Conservation (phyloP, 64 coral and sea anemone species). For the Stichodactyla mertensii region DNA sequence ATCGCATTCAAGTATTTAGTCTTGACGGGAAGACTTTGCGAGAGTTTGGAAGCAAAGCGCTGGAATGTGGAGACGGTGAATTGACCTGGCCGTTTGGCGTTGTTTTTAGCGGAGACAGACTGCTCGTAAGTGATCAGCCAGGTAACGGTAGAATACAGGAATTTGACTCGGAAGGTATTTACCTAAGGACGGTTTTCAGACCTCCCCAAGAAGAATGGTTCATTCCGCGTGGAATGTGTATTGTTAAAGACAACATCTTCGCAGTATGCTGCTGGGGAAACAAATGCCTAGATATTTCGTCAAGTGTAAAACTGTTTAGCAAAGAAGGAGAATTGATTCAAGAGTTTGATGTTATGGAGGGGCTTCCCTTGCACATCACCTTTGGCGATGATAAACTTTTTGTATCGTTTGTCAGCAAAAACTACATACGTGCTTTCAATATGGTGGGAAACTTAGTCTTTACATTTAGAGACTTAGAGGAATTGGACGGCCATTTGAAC, state of each 20-base stretch:
- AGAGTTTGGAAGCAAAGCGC: conserved; percentile 59
- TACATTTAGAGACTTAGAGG: conserved; percentile 51
- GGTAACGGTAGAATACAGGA: conserved; percentile 70
- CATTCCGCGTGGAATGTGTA: not conserved
- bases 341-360: not conserved
- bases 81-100: conserved; percentile 65
- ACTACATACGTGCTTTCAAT: not conserved
- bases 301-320: not conserved
- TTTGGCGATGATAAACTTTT: not conserved
- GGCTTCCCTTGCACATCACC: not conserved
- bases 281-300: too few relatives aligned
- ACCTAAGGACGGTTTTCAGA: not conserved
- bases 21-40: conserved; percentile 49
- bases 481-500: conserved; percentile 47
- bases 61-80: conserved; percentile 32
- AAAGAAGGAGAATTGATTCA: not conserved
- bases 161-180: conserved; percentile 27
- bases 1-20: conserved; percentile 71
- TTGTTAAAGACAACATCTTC: not conserved
- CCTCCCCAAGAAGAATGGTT: not conserved
- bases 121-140: conserved; percentile 58
- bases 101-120: conserved; percentile 14
- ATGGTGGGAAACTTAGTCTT: conserved; percentile 43
- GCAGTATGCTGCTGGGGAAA: not conserved
- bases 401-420: not conserved